A percentile compares a stretch with the other conserved stretches of the same genome.
phyloP scores from a whole-genome alignment of 1,140 invertebrate genomes.

The Leguminivora glycinivorella region DNA sequence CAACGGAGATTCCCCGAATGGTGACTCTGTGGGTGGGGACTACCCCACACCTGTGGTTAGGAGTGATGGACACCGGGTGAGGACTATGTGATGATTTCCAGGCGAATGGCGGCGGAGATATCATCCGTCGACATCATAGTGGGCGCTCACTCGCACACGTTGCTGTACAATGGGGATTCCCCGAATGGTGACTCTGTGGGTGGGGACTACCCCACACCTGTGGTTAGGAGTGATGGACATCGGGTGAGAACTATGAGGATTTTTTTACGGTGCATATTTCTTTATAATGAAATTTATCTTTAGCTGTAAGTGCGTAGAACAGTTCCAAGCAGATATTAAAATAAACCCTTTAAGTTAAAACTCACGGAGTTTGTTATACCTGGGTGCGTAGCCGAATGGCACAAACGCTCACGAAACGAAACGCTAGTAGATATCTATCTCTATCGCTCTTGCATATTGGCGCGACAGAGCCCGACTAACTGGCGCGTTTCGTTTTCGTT shows the following conservation, averaged over 20 bases:
- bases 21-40: constrained; percentile 78
- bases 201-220: constrained; percentile 84
- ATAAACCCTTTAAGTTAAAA: too few relatives aligned
- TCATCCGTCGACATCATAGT: constrained; percentile 89
- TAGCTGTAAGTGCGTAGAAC: too few relatives aligned
- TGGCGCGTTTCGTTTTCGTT: too few relatives aligned
- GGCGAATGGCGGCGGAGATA: constrained; percentile 83
- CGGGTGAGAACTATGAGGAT: constrained; percentile 54
- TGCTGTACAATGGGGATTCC: constrained; percentile 82
- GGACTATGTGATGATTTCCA: constrained; percentile 31
- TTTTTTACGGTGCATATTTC: too few relatives aligned
- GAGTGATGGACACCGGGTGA: constrained; percentile 72
- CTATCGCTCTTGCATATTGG: too few relatives aligned
- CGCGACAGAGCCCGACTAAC: too few relatives aligned
- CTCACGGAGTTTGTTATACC: too few relatives aligned
- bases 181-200: constrained; percentile 80
- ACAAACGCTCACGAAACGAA: too few relatives aligned
- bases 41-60: constrained; percentile 85
- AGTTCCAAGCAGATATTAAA: too few relatives aligned
- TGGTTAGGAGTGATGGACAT: constrained; percentile 79
- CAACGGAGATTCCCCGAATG: constrained; percentile 78
- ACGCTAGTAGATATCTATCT: too few relatives aligned
- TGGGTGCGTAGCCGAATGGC: too few relatives aligned
- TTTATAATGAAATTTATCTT: too few relatives aligned
- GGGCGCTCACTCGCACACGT: constrained; percentile 91